Base-by-base conservation (phyloP, 2,797 vertebrate species). In the Lycodopsis pacificus region DNA sequence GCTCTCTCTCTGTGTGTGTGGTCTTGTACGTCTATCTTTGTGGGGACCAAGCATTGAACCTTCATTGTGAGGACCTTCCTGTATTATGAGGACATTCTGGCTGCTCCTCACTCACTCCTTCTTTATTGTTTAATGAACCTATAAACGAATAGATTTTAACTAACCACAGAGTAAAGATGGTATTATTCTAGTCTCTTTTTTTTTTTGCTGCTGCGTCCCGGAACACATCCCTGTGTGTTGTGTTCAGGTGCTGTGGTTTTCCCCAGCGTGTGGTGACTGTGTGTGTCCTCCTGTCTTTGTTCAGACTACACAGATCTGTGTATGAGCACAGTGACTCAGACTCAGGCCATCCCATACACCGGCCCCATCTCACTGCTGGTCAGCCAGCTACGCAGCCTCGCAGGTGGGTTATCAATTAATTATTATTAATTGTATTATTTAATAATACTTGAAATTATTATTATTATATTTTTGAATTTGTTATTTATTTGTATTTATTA, bases 301-400 rank as follows among this genome's bases (percentile, higher is more conserved):
- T 8, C 93, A 99, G 98, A 96, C 92, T 98, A 99, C 76, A 99
- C 97, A 0, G 98, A 98, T 71, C 80, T 99, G 83, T 96, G 95
- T 0, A 96, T 98, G 96, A 96, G 97, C 89, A 98, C 97, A 0
- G 97, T 99, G 71, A 99, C 96, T 0, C 98, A 99, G 93, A 97
- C 96, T 3, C 97, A 97, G 83, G 97, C 96, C 71, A 95, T 99
- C 86, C 97, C 97, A 0, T 99, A 96, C 71, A 96, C 95, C 0
- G 97, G 97, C 9, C 97, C 97, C 73, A 98, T 99, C 90, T 95
- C 94, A 4, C 88, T 99, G 83, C 96, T 99, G 48, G 96, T 73
- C 77, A 96, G 94, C 73, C 97, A 99, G 88, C 95, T 99, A 0
- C 95, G 96, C 44, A 97, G 94, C 82, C 94, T 98, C 40, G 96